A percentile compares a stretch with the other conserved stretches of the same genome.
phyloP scores from a whole-genome alignment of 2,113 vertebrate genomes.

The Stictonetta naevosa region DNA sequence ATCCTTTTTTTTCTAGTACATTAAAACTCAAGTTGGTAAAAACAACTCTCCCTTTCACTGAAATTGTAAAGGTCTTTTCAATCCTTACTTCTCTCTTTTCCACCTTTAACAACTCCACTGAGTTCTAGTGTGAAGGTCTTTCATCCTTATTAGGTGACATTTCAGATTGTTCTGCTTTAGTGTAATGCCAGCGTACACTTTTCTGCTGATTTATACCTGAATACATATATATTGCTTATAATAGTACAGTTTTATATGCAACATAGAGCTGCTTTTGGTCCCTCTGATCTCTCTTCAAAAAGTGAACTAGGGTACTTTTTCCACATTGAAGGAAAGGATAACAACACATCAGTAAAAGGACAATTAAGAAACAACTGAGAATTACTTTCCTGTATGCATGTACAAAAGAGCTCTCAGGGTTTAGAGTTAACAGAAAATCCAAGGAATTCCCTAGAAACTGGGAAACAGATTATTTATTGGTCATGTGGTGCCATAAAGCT shows the following conservation, averaged over 20 bases:
- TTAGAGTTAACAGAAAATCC: neutral
- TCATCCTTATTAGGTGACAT: neutral
- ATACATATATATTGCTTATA: neutral
- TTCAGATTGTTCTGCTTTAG: neutral
- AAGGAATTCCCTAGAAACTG: neutral
- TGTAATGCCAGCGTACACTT: neutral
- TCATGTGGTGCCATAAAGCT: neutral
- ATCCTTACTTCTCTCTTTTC: neutral
- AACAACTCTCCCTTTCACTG: neutral
- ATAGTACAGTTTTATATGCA: neutral
- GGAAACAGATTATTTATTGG: neutral
- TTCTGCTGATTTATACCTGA: slow-evolving; percentile 10
- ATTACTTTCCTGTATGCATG: neutral
- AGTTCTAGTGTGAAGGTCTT: neutral
- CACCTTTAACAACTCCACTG: neutral
- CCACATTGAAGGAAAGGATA: neutral
- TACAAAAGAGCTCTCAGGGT: neutral
- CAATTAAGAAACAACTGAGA: neutral
- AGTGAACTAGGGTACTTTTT: neutral
- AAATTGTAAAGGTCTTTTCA: neutral
- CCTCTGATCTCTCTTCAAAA: neutral
- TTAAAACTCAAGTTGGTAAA: neutral
- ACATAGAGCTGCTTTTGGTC: neutral
- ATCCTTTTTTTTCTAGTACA: neutral
- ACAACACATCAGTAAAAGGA: neutral